A percentile compares a stretch with the other conserved stretches of the same genome.
Evolutionary conservation across 2,888 invertebrate species (phyloP).

Genomic region (Peribatodes rhomboidaria): DNA sequence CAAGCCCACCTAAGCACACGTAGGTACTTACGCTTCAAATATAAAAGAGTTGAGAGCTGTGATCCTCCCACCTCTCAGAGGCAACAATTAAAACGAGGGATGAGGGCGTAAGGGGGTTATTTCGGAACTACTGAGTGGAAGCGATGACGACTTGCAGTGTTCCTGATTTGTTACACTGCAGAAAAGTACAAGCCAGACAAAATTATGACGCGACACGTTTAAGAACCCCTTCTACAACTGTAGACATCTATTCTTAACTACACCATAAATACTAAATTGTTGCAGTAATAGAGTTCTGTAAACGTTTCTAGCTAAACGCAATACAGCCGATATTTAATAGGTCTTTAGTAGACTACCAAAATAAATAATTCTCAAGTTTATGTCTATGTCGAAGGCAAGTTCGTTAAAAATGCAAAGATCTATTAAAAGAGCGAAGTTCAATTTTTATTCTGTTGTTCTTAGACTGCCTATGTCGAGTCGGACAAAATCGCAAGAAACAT

Average conservation of each 20-base stretch:
- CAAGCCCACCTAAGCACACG: constrained; percentile 47
- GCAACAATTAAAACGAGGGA: constrained; percentile 83
- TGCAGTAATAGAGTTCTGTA: neutral
- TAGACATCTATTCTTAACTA: constrained; percentile 3
- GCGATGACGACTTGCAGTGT: constrained; percentile 66
- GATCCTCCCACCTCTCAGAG: constrained; percentile 82
- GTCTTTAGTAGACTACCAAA: no score
- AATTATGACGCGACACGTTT: constrained; percentile 74
- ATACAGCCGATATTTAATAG: no score
- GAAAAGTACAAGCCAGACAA: constrained; percentile 72
- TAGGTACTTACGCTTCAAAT: constrained; percentile 61
- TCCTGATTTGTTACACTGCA: constrained; percentile 61
- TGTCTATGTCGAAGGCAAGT: no score
- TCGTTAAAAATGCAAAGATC: neutral
- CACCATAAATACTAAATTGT: neutral
- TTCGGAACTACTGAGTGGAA: constrained; percentile 77
- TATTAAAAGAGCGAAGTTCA: neutral
- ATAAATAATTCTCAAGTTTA: no score
- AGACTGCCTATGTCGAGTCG: neutral
- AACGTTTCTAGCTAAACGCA: no score
- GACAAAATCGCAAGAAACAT: constrained; percentile 8
- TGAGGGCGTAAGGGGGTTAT: constrained; percentile 65
- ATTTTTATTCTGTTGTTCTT: no score
- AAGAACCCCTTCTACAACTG: constrained; percentile 30
- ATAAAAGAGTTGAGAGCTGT: constrained; percentile 75